Base-by-base conservation (phyloP, 2,888 invertebrate species). In the Eumacrocentrus americanus region DNA sequence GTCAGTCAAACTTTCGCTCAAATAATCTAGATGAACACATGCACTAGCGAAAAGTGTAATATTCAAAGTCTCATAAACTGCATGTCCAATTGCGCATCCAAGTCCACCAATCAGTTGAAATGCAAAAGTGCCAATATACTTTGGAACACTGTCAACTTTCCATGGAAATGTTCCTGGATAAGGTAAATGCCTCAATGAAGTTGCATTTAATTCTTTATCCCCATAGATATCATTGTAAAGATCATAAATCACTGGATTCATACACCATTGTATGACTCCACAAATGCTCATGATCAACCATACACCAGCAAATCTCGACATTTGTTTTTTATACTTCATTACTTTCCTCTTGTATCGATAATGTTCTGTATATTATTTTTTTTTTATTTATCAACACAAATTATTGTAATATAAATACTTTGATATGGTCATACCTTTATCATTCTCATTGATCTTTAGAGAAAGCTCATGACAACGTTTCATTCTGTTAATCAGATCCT, bases 201-300 rank as follows among this genome's bases (percentile, higher is more conserved):
- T 47, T 3, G 38, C 48, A 53, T 61, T 60, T 3, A 25, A 14
- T 22, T 46, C 35, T 20, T 18, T 37, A 4, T 29, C 11, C 51
- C 5, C 14, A 62, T 50, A 37, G 7, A 44, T 16, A 18, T 55
- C 29, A 12, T 42, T 22, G 22, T 40, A 61, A 4, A 59, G 42
- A 38, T 67, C 64, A 22, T 64, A 58, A 23, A 70, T 29, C 5
- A 70, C 35, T 12, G 73, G 69, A 66, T 71, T 69, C 18, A 59
- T 37, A 48, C 71, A 69, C 70, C 72, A 73, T 51, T 73, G 73
- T 3, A 64, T 7, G 20, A 67, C 52, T 0, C 72, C 72, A 11
- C 65, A 70, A 20, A 65, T 37, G 23, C 63, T 63, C n/a, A 68
- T 11, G 16, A 52, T 50, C 2, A 59, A 22, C 70, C 72, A 73